These are phyloP conservation scores for Meriones psammophilus DNA, from an alignment of 2,797 vertebrate genomes.

Conservation along the genomic window DNA sequence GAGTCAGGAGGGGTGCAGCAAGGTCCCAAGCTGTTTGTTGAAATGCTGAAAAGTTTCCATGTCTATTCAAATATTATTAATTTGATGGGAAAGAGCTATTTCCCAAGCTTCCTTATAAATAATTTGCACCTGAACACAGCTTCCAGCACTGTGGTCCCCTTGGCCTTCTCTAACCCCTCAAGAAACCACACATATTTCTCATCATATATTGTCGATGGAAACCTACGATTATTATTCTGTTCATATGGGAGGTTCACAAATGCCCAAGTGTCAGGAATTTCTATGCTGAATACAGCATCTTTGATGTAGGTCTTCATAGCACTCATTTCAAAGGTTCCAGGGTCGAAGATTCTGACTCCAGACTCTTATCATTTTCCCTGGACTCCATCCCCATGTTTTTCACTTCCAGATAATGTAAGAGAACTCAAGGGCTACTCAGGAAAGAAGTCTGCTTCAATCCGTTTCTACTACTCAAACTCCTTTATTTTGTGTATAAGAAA, in stretches of 20 bases:
- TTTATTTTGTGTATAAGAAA: slow-evolving; percentile 17
- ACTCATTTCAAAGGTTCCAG: background rate
- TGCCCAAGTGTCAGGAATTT: slow-evolving; percentile 39
- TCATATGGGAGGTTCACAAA: slow-evolving; percentile 70
- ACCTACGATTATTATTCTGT: slow-evolving; percentile 64
- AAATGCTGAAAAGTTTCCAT: slow-evolving; percentile 70
- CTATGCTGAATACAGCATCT: slow-evolving; percentile 26
- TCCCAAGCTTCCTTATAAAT: slow-evolving; percentile 72
- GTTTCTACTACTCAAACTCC: background rate
- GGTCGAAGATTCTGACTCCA: slow-evolving; percentile 46
- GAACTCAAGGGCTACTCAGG: slow-evolving; percentile 44
- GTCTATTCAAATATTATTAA: slow-evolving; percentile 82
- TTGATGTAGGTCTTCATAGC: slow-evolving; percentile 70
- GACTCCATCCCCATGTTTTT: background rate
- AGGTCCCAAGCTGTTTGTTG: slow-evolving; percentile 50
- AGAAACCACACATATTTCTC: slow-evolving; percentile 19
- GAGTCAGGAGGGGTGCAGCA: slow-evolving; percentile 3
- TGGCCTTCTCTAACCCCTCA: background rate
- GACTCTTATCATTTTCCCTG: background rate
- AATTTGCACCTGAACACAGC: slow-evolving; percentile 57
- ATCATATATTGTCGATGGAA: slow-evolving; percentile 56
- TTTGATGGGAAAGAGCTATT: slow-evolving; percentile 72
- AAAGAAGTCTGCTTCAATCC: slow-evolving; percentile 59
- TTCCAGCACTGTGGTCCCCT: background rate
- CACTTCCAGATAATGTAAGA: slow-evolving; percentile 45